Evolutionary conservation across 2,797 vertebrate genomes (phyloP), one percentile per base, ranked within the genome.

Genomic region (Enteromius paludinosus): DNA sequence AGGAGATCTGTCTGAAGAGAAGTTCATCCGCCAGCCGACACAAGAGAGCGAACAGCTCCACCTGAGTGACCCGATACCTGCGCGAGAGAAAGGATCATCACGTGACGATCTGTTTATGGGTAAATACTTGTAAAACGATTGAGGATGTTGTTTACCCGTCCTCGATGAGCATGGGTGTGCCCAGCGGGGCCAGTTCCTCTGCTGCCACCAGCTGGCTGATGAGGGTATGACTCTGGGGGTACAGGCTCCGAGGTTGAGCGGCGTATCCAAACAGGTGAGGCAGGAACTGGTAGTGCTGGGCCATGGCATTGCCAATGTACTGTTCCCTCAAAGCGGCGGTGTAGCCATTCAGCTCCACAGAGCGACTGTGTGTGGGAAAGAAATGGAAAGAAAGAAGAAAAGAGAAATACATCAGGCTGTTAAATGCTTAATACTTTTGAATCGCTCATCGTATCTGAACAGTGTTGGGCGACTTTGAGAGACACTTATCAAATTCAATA

Each of bases 1-100:
- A 99, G 83, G 96, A 96, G 90, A 99, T 99, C 93, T 99, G 98
- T 35, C 98, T 96, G 91, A 98, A 99, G 68, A 99, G 97, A 87
- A 99, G 94, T 92, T 99, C 98, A 0, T 99, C 98, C 0, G 98
- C 98, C 94, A 99, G 94, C n/a, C 98, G 97, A 84, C 98, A 99
- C 87, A 99, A 92, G 93, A 99, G 90, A 0, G 98, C 97, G 61
- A 99, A 99, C 70, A 99, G 95, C 95, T 99, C 98, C 86, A 97
- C 96, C 92, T 99, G 98, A 12, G 96, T 99, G 91, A 99, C 98
- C 88, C 97, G 96, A 65, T 99, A 99, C 90, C 98, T 82, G 5
- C 10, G 1, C 30, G 0, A n/a, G 11, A 70, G n/a, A 61, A 12
- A 18, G 28, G 23, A 62, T 38, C 30, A 18, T 20, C 7, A 30